Evolutionary conservation across 2,888 invertebrate species (phyloP).

Genomic region (Oscheius sp.): DNA sequence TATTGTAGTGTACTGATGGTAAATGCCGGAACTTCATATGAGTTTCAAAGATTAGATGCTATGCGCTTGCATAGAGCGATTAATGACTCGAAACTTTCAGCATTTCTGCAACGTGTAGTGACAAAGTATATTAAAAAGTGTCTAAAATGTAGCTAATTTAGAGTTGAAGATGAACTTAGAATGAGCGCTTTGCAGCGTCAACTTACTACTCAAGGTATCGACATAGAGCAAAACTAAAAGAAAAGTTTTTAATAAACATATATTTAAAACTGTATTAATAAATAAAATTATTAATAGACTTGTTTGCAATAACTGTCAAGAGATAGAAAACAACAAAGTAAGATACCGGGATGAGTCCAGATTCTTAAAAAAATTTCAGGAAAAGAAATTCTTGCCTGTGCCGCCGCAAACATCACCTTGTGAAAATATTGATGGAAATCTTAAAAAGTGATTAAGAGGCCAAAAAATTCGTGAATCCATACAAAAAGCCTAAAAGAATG

Average conservation of each 20-base stretch:
- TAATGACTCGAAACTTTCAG: not conserved
- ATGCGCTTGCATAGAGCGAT: slow-evolving; percentile 6
- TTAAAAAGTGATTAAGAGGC: slow-evolving; percentile 42
- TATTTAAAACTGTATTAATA: slow-evolving; percentile 3
- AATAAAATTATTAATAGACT: not conserved
- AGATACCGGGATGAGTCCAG: slow-evolving; percentile 15
- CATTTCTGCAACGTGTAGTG: not conserved
- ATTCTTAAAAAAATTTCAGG: not conserved
- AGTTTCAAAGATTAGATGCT: slow-evolving; percentile 14
- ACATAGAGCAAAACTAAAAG: not conserved
- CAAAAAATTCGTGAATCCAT: slow-evolving; percentile 42
- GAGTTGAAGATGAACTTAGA: slow-evolving; percentile 4
- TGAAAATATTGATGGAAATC: slow-evolving; percentile 36
- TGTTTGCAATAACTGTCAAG: not conserved
- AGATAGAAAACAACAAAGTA: slow-evolving; percentile 20
- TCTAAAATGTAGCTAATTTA: not conserved
- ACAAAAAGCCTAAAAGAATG: slow-evolving; percentile 38
- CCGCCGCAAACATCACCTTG: slow-evolving; percentile 11
- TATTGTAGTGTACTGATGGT: slow-evolving; percentile 8
- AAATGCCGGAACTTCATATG: slow-evolving; percentile 7
- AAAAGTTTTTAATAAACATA: not conserved
- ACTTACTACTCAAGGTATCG: too few species aligned
- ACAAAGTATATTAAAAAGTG: not conserved
- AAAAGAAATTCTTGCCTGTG: not conserved
- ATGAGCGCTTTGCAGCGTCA: not conserved